Evolutionary conservation across 2,113 vertebrate species (phyloP), one percentile per base, ranked within the genome.

Genomic region (Tringa solitaria): DNA sequence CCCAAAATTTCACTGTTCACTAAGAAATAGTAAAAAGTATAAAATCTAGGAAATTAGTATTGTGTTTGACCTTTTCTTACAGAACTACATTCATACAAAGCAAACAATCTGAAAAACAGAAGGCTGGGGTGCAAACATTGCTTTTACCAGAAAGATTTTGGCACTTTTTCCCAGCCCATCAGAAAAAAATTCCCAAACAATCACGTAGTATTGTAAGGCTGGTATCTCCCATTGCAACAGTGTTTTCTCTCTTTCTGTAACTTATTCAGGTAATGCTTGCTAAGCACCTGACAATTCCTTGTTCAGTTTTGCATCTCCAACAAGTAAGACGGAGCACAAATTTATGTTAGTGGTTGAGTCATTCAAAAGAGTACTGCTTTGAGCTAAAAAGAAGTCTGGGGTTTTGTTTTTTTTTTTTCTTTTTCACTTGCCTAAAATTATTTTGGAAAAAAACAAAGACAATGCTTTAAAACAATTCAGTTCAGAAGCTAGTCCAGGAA

Each of bases 351-450:
- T 30, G 5, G 4, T 46, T 63, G 45, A 86, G 32, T 60, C 33
- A 72, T 13, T 56, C 56, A 53, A 35, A 56, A 48, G 12, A 45
- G 2, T 32, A 45, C 4, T 75, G 4, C 32, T 70, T 35, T 15
- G 5, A 87, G 14, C 18, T 81, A 67, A 78, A 78, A 30, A 46
- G 3, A 69, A 61, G 11, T 45, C 63, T 54, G 20, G 6, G 13
- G 2, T 0, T 41, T 32, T 75, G 22, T 6, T 35, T 15, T 2
- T 74, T 26, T 5, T 35, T 16, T 2, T 27, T 20, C 9, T 20
- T n/a, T n/a, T 12, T 3, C 15, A 26, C 10, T 43, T 46, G 17
- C 35, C 33, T n/a, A 51, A 80, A 93, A 77, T 53, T 41, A 45
- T 70, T 91, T 89, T 65, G 14, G 45, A 70, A 70, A 76, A 81